Evolutionary conservation across 2,888 invertebrate species (phyloP).

Genomic region (Drosophila planitibia): DNA sequence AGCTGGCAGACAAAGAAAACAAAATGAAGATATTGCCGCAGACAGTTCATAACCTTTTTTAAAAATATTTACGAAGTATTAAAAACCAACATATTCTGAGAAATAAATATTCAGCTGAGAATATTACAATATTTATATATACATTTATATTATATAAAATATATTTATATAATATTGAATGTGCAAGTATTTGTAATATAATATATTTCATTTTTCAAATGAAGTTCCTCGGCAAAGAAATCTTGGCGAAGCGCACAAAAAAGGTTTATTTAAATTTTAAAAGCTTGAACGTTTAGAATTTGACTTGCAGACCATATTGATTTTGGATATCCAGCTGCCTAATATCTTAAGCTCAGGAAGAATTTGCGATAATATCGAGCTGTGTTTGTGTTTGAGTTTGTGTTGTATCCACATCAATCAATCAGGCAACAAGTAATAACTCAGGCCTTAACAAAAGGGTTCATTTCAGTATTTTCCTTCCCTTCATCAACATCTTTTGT

Average conservation of each 20-base stretch:
- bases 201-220: neutral
- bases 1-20: conserved; percentile 9
- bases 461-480: conserved; percentile 40
- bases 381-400: conserved; percentile 36
- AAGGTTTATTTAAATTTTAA: conserved; percentile 9
- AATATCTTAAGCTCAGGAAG: conserved; percentile 33
- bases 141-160: neutral
- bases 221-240: too few species aligned
- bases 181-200: neutral
- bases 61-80: conserved; percentile 17
- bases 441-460: conserved; percentile 66
- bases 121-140: neutral
- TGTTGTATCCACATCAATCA: conserved; percentile 69
- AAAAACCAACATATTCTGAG: neutral
- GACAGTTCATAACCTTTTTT: conserved; percentile 16
- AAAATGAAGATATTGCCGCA: conserved; percentile 4
- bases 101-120: neutral
- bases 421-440: conserved; percentile 78
- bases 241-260: neutral
- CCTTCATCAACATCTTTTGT: conserved; percentile 31
- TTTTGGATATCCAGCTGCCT: conserved; percentile 24
- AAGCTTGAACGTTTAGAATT: conserved; percentile 7
- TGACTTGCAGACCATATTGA: conserved; percentile 29
- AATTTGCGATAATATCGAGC: conserved; percentile 50
- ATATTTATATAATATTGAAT: neutral